Evolutionary conservation across 2,113 vertebrate genomes (phyloP).

Genomic region (Sander lucioperca): DNA sequence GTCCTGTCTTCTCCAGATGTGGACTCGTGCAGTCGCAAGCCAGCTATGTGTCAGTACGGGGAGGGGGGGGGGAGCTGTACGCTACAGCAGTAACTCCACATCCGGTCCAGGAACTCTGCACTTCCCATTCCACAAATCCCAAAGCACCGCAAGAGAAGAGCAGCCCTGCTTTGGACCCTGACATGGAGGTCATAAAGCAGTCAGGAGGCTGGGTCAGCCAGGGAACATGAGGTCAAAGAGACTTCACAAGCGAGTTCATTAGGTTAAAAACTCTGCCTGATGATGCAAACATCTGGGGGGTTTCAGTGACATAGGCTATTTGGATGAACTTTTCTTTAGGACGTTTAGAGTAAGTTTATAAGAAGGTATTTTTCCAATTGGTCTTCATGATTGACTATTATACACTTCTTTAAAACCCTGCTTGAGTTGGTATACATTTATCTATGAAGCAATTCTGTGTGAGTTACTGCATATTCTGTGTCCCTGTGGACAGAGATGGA

Average conservation of each 20-base stretch:
- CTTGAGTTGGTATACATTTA: not conserved
- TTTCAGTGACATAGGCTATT: not conserved
- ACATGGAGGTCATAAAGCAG: conserved; percentile 15
- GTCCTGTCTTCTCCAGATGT: conserved; percentile 46
- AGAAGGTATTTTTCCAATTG: not conserved
- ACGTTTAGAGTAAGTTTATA: not conserved
- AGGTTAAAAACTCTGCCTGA: not conserved
- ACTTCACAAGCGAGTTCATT: not conserved
- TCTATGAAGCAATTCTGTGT: not conserved
- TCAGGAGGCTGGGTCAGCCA: not conserved
- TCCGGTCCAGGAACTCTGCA: conserved; percentile 77
- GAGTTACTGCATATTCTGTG: too few relatives aligned
- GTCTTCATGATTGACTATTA: not conserved
- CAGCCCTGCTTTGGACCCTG: conserved; percentile 45
- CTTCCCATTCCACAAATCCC: conserved; percentile 77
- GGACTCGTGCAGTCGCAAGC: conserved; percentile 26
- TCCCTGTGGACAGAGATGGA: not conserved
- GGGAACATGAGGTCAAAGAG: not conserved
- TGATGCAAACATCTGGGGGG: not conserved
- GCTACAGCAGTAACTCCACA: conserved; percentile 66
- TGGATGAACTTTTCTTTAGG: not conserved
- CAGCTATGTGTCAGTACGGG: conserved; percentile 19
- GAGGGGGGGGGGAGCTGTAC: conserved; percentile 28
- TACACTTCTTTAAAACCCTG: not conserved
- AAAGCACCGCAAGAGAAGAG: conserved; percentile 27